Percentiles rank a stretch among this genome's conserved stretches.
Evolutionary conservation across 2,113 vertebrate species (phyloP).

Genomic region (Cyanoramphus novaezelandiae): DNA sequence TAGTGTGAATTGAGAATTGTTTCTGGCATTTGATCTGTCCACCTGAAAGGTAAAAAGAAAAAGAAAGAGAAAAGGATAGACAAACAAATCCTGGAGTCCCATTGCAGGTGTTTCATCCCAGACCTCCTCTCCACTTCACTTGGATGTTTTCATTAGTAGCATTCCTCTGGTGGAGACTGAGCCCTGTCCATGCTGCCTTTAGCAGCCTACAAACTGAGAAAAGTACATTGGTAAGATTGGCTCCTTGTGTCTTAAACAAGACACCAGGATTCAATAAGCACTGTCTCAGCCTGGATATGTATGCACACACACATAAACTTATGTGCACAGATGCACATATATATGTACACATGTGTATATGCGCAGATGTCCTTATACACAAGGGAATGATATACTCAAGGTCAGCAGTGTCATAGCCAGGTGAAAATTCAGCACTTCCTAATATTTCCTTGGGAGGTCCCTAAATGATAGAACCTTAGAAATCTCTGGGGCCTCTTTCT

Average conservation of each 20-base stretch:
- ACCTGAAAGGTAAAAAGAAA: not conserved
- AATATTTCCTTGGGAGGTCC: not conserved
- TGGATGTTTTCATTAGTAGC: not conserved
- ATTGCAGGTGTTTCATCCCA: not conserved
- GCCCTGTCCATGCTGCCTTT: not conserved
- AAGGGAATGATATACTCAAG: not conserved
- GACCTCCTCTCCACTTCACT: not conserved
- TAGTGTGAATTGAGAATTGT: not conserved
- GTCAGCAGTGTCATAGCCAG: not conserved
- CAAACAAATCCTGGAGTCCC: not conserved
- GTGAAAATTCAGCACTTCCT: not conserved
- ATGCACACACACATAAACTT: not conserved
- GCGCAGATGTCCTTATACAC: not conserved
- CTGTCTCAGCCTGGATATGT: not conserved
- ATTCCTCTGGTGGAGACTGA: not conserved
- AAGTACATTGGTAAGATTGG: not conserved
- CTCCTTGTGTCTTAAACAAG: not conserved
- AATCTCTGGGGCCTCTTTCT: not conserved
- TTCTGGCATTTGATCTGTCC: not conserved
- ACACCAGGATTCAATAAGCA: not conserved
- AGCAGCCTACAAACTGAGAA: not conserved
- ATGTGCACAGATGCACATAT: not conserved
- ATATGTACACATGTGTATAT: not conserved
- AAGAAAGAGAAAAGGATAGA: not conserved
- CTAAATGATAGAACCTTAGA: not conserved